A percentile compares a stretch with the other conserved stretches of the same genome.
These are phyloP conservation scores for Aplodontia rufa DNA, from an alignment of 2,113 vertebrate genomes.

Conservation along the genomic window DNA sequence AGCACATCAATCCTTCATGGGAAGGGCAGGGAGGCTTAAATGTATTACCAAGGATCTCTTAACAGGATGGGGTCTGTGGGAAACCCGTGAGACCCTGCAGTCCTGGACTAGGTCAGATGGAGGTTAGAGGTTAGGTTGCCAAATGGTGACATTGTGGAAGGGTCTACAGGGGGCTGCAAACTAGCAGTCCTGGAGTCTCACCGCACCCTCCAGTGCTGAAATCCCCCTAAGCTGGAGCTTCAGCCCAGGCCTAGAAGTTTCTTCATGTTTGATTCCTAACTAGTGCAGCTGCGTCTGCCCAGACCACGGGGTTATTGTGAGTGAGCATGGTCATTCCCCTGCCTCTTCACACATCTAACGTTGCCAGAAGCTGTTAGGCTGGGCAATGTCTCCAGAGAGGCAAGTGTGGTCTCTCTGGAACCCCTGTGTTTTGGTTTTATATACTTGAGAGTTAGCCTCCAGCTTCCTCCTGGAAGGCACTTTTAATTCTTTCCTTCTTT, in stretches of 20 bases:
- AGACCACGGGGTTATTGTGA: background rate
- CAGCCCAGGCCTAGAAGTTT: background rate
- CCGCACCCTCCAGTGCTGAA: background rate
- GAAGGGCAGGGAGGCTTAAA: background rate
- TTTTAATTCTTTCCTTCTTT: constrained; percentile 12
- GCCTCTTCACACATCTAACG: background rate
- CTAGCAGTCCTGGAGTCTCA: background rate
- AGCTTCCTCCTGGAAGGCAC: background rate
- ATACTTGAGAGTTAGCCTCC: background rate
- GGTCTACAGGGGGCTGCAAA: background rate
- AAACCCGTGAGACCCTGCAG: background rate
- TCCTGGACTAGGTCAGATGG: background rate
- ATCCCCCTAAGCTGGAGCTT: background rate
- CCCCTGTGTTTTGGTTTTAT: background rate
- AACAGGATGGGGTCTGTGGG: background rate
- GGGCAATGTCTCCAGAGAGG: background rate
- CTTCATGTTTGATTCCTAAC: background rate
- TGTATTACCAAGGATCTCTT: background rate
- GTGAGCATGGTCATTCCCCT: too few species aligned
- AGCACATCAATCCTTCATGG: background rate
- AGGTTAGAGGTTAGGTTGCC: background rate
- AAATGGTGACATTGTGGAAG: background rate
- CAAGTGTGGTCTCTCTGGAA: background rate
- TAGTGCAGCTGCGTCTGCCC: background rate
- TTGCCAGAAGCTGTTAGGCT: too few species aligned